These are phyloP conservation scores for Calliopum simillimum DNA, from an alignment of 2,888 invertebrate genomes.

Conservation along the genomic window DNA sequence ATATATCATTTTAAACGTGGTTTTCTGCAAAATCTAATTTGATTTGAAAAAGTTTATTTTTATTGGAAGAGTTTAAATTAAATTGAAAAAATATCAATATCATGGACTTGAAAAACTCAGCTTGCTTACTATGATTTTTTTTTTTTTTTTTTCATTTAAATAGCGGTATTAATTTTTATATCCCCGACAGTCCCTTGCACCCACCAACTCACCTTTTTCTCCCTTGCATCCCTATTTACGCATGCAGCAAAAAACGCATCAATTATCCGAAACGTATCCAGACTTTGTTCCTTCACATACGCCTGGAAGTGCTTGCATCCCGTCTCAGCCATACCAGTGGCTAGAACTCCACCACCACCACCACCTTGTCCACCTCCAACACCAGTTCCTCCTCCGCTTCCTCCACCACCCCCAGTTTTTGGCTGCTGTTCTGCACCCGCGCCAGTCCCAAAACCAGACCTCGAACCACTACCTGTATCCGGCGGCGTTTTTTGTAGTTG, in stretches of 20 bases:
- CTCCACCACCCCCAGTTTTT: slow-evolving; percentile 9
- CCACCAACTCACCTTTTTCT: slow-evolving; percentile 79
- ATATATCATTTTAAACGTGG: too few relatives aligned
- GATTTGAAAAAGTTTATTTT: too few relatives aligned
- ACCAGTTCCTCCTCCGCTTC: slow-evolving; percentile 27
- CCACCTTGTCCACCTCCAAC: slow-evolving; percentile 18
- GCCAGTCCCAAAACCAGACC: not conserved
- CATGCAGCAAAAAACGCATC: slow-evolving; percentile 89
- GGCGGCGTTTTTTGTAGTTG: not conserved
- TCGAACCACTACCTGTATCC: not conserved
- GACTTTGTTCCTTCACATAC: slow-evolving; percentile 64
- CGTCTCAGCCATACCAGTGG: slow-evolving; percentile 61
- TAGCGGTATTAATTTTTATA: not conserved
- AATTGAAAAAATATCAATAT: too few relatives aligned
- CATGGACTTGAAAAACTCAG: too few relatives aligned
- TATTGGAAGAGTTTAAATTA: too few relatives aligned
- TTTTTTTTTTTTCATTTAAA: not conserved
- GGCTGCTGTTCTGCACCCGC: slow-evolving; percentile 25
- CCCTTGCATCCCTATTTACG: slow-evolving; percentile 81
- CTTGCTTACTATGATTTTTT: not conserved
- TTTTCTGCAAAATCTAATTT: too few relatives aligned
- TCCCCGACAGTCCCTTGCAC: not conserved
- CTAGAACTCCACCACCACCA: slow-evolving; percentile 33
- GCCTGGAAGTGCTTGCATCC: slow-evolving; percentile 65
- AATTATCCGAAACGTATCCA: slow-evolving; percentile 73